Evolutionary conservation across 2,888 invertebrate species (phyloP).

Genomic region (Thera britannica): DNA sequence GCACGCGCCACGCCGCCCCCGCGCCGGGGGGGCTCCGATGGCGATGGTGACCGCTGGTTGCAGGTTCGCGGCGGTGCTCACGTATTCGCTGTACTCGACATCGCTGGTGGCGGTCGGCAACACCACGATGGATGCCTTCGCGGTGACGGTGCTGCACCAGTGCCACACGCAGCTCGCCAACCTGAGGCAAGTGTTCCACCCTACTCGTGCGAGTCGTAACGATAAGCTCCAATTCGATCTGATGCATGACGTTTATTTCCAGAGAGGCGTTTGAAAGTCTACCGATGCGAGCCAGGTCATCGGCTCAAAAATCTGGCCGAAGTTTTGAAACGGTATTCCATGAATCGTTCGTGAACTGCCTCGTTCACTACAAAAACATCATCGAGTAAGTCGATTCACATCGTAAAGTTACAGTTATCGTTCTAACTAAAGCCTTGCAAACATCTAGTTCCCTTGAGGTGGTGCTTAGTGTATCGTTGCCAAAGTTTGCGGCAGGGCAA

Average conservation of each 20-base stretch:
- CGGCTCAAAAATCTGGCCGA: not conserved
- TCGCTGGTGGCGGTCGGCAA: slow-evolving; percentile 74
- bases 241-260: not conserved
- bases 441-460: no score
- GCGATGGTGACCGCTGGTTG: not conserved
- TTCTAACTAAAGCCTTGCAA: no score
- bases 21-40: no score
- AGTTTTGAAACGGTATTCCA: not conserved
- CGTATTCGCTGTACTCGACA: slow-evolving; percentile 71
- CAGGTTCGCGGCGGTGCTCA: slow-evolving; percentile 62
- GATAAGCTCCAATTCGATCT: not conserved
- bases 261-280: not conserved
- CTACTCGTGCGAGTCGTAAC: no score
- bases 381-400: not conserved
- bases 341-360: slow-evolving; percentile 1
- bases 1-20: not conserved
- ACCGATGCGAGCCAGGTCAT: not conserved
- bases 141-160: slow-evolving; percentile 69
- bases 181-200: slow-evolving; percentile 52
- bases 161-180: slow-evolving; percentile 69
- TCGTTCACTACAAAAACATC: slow-evolving; percentile 1
- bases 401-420: not conserved
- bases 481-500: no score
- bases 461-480: no score
- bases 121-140: slow-evolving; percentile 77